Percentiles rank a stretch among this genome's conserved stretches.
Conservation (phyloP, 2,888 invertebrate species). For the Pyrrhia umbra region DNA sequence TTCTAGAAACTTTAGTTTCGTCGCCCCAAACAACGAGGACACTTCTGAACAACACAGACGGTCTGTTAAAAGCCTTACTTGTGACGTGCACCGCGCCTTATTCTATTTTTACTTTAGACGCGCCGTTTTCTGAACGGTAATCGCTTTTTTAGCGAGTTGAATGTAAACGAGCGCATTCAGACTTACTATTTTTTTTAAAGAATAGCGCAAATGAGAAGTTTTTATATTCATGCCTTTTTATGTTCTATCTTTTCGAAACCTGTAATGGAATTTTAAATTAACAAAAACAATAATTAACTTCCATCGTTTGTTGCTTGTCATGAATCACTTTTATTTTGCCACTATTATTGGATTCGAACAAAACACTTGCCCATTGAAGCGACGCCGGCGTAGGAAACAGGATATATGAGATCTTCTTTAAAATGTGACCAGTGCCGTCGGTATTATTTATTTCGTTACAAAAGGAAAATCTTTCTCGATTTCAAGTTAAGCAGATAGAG, state of each 20-base stretch:
- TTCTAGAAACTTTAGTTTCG: conserved; percentile 67
- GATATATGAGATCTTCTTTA: conserved; percentile 21
- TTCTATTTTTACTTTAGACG: conserved; percentile 45
- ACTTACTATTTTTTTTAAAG: conserved; percentile 3
- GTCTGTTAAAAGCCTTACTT: conserved; percentile 63
- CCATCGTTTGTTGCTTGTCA: background rate
- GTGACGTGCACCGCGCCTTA: conserved; percentile 45
- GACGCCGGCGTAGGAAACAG: background rate
- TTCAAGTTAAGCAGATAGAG: conserved; percentile 23
- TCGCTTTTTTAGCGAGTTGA: conserved; percentile 36
- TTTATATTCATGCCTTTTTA: background rate
- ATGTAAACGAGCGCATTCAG: conserved; percentile 37
- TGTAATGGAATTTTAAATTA: background rate
- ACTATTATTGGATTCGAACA: background rate
- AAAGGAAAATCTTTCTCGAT: conserved; percentile 36
- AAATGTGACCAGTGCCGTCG: background rate
- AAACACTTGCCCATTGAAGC: conserved; percentile 7
- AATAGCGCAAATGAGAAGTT: background rate
- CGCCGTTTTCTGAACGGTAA: conserved; percentile 9
- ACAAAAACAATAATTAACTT: background rate
- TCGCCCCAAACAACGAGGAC: conserved; percentile 57
- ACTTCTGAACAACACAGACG: conserved; percentile 54
- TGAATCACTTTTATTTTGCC: background rate
- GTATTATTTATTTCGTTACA: conserved; percentile 22
- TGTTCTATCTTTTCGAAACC: background rate